Evolutionary conservation across 2,113 vertebrate species (phyloP), one percentile per base, ranked within the genome.

Genomic region (Dolichallabes microphthalmus): DNA sequence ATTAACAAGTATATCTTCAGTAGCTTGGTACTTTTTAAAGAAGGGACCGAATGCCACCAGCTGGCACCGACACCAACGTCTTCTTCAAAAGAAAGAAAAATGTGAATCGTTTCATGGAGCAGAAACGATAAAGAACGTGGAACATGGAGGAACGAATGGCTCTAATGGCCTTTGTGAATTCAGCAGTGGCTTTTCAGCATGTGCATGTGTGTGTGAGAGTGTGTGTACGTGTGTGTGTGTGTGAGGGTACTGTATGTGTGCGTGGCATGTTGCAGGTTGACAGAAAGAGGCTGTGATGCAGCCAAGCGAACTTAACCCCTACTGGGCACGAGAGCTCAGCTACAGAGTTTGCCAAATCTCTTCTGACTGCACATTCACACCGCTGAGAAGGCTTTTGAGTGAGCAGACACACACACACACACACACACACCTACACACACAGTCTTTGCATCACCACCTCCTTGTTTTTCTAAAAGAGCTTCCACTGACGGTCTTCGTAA

Each of bases 251-350:
- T 84, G 82, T 63, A 25, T 75, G 82, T 83, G 82, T 84, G 82
- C 4, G 25, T 83, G 58, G 88, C 32, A 30, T 87, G 86, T 84
- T 85, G 71, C 93, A 90, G 91, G 93, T 92, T 96, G 94, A 96
- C 96, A 96, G 95, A 95, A 96, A 93, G 94, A 94, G 95, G 95
- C 94, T 96, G 93, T 93, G 79, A 87, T 1, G 19, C 93, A 94
- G 93, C 93, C 95, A 93, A 93, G 91, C 84, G 92, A 93, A 93
- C 93, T 96, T 96, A 96, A 95, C 95, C 95, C 94, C 94, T 89
- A 85, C 83, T 39, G 92, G 94, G 93, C 94, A 93, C 83, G 91
- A 90, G 91, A 88, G 91, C 91, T 91, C 90, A 88, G 52, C 0
- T 19, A 15, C 85, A 86, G 81, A 53, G 84, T 88, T 88, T 86